Conservation (phyloP, 2,888 invertebrate genomes). For the Lithophane ornitopus region DNA sequence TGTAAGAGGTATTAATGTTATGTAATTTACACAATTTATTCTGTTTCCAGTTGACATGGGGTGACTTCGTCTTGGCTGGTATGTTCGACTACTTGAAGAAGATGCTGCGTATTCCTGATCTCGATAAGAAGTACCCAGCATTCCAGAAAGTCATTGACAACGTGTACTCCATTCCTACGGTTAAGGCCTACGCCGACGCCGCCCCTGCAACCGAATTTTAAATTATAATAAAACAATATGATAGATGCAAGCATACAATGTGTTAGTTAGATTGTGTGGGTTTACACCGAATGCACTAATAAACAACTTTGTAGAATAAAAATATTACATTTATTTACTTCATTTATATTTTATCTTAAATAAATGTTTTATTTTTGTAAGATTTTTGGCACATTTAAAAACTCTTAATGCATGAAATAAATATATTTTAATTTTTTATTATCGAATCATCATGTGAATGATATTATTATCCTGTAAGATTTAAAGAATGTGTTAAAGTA, state of each 20-base stretch:
- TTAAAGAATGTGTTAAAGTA: conserved; percentile 46
- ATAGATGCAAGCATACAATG: conserved; percentile 2
- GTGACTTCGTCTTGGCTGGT: conserved; percentile 72
- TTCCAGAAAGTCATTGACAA: conserved; percentile 77
- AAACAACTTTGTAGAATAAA: not conserved
- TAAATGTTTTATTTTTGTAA: conserved; percentile 27
- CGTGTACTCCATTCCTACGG: conserved; percentile 74
- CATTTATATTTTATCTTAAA: not conserved
- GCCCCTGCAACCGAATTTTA: conserved; percentile 64
- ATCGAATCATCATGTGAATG: not conserved
- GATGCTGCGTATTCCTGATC: conserved; percentile 70
- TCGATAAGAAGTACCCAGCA: conserved; percentile 78
- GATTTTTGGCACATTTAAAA: conserved; percentile 1
- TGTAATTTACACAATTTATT: not conserved
- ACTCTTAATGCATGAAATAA: not conserved
- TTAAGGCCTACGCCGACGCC: conserved; percentile 80
- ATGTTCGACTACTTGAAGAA: conserved; percentile 70
- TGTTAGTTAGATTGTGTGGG: not conserved
- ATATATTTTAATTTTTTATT: conserved; percentile 34
- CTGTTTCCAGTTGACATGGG: conserved; percentile 74
- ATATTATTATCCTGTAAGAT: conserved; percentile 30
- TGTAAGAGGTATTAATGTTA: not conserved
- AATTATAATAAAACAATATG: not conserved
- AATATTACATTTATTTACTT: conserved; percentile 7
- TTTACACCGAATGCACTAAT: conserved; percentile 26